Base-by-base conservation (phyloP, 1,140 invertebrate genomes). In the Ceratosolen solmsi region DNA sequence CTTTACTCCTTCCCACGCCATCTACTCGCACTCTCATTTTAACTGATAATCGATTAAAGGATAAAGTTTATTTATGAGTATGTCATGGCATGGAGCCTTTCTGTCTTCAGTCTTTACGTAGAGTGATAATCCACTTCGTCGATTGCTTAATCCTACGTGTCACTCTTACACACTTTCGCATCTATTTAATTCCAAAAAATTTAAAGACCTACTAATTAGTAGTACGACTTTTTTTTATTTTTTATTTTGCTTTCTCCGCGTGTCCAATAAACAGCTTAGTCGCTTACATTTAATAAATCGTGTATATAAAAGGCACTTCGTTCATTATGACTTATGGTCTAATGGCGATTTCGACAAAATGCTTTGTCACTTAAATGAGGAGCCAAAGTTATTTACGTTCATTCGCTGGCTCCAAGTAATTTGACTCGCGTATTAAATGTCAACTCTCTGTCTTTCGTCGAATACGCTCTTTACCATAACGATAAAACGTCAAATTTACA, bases 31-130 rank as follows among this genome's bases (percentile, higher is more conserved):
- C 41, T 46, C 41, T n/a, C 27, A 2, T 13, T 17, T 63, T 54
- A 54, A 2, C 58, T 17, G 27, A 15, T 15, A 65, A 65, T 65
- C 36, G 30, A 36, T 36, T 5, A 65, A 13, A 17, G 30, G 15
- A 68, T 68, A 9, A 68, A 68, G 38, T 8, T 68, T 33, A 68
- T 68, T 68, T 68, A 68, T 38, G 63, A 68, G 63, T 38, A 49
- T 33, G 46, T 79, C 84, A 83, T 79, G 84, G 80, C 83, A 83
- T 83, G 80, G 79, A 88, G 86, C 60, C 27, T 63, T 86, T 84
- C 85, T 84, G 84, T 85, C 84, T 85, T 84, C 84, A 84, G 81
- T 49, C 82, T 72, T n/a, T 72, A 72, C 25, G 3, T 72, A 20
- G 25, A 72, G 27, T 56, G 27, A 56, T 51, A 72, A 56, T 54